Evolutionary conservation across 2,113 vertebrate species (phyloP), one percentile per base, ranked within the genome.

Genomic region (Blennius ocellaris): DNA sequence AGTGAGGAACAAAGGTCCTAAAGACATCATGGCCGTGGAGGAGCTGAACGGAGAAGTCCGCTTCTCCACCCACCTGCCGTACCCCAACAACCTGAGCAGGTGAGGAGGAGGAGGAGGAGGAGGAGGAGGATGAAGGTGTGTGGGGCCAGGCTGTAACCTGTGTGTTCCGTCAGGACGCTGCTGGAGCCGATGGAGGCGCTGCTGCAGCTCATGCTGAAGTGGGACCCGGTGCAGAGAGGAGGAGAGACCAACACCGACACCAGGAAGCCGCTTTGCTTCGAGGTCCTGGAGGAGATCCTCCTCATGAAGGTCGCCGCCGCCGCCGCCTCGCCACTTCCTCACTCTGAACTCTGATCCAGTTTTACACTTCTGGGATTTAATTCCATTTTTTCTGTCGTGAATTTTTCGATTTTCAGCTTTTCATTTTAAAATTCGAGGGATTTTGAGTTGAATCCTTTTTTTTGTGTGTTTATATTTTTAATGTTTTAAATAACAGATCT

Each of bases 1-100:
- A 85, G 97, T 99, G 79, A 95, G 95, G 77, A 97, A 95, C 84
- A 99, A 99, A 86, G 97, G 97, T 85, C 91, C 96, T 4, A 97
- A 97, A 78, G 97, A 96, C 93, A 99, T 99, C 87, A 98, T 97
- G 96, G 98, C 97, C 39, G 95, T 95, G 9, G 98, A 99, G 82
- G 97, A 99, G 39, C 94, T 95, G 94, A 97, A 95, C 0, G 97
- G 97, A 61, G 97, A 99, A 83, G 95, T 99, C 81, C 84, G 87
- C 11, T 99, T 98, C 88, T 97, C 96, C 68, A 95, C 92, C 14
- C 95, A 96, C 73, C 94, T 99, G 65, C 97, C 98, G 0, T 95
- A 97, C 82, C 97, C 97, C 60, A 98, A 99, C 89, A 97, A 94
- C 52, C 94, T 99, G 21, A 99, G 97, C 92, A 89, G 95, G 98